Evolutionary conservation across 2,888 invertebrate species (phyloP).

Genomic region (Latheticus oryzae): DNA sequence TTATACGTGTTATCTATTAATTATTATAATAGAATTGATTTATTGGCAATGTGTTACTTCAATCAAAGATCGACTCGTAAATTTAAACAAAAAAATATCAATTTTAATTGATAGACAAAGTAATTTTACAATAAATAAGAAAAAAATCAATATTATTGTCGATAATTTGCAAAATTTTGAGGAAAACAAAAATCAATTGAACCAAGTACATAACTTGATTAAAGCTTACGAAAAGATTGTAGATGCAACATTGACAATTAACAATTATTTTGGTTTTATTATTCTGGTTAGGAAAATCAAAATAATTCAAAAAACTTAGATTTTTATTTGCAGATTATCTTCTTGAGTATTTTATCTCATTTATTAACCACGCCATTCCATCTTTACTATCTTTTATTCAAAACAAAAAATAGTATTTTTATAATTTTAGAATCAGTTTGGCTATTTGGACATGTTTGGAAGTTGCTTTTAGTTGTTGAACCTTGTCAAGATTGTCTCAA

Average conservation of each 20-base stretch:
- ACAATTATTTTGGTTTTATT: constrained; percentile 28
- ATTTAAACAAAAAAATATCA: constrained; percentile 12
- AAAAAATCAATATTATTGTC: constrained; percentile 21
- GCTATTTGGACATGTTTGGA: constrained; percentile 69
- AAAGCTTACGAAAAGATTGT: constrained; percentile 12
- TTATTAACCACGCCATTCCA: constrained; percentile 73
- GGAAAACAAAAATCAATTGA: background rate
- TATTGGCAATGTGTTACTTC: constrained; percentile 18
- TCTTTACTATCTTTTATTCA: constrained; percentile 69
- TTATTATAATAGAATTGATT: constrained; percentile 7
- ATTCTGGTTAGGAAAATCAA: constrained; percentile 14
- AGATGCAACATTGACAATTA: constrained; percentile 15
- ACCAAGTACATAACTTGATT: constrained; percentile 10
- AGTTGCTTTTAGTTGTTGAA: constrained; percentile 71
- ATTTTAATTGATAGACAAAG: background rate
- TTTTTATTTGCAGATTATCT: constrained; percentile 59
- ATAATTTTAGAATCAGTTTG: constrained; percentile 70
- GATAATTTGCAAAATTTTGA: constrained; percentile 8
- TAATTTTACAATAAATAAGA: constrained; percentile 11
- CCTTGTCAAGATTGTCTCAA: constrained; percentile 70
- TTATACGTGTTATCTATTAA: constrained; percentile 20
- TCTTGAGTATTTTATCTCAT: constrained; percentile 71
- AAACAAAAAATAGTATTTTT: constrained; percentile 57
- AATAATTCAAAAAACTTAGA: constrained; percentile 1
- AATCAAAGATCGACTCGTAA: constrained; percentile 3